Evolutionary conservation across 2,113 vertebrate genomes (phyloP), one percentile per base, ranked within the genome.

Genomic region (Lynx canadensis): DNA sequence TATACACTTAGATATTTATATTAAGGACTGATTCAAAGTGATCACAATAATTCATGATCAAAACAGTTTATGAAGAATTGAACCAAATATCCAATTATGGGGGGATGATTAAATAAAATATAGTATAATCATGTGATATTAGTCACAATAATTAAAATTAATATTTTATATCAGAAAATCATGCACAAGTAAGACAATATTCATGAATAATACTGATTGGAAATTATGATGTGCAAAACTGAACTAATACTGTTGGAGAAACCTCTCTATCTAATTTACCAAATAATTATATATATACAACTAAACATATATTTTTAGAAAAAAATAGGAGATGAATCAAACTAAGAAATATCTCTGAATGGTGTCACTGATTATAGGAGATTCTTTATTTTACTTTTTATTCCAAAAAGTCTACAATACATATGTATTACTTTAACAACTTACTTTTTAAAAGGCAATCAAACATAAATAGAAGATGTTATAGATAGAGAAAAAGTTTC

Each of bases 361-460:
- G 21, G 27, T 63, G 55, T 13, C 21, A 79, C 63, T 80, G 89
- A 52, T 50, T 78, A 83, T 11, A 55, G 23, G 15, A 14, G 7
- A 52, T 83, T 85, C 5, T 19, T 60, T 76, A 29, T 48, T 38
- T 66, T 13, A 27, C 5, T 60, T 74, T 38, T 84, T 79, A 55
- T 90, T 96, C 29, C 80, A n/a, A 97, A 89, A 80, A 79, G 45
- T 71, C 25, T 76, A 25, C n/a, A 68, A 68, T 57, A 82, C 57
- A 38, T 87, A 38, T 73, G 2, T 33, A 73, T 23, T 38, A 31
- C 73, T 94, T 82, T 84, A 84, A 84, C 41, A 65, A 38, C 21
- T 76, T 71, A 48, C 16, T 65, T 89, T 86, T 71, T 52, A 36
- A 41, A 79, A 83, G 84, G 9, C 4, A 84, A 80, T 79, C 27